These are phyloP conservation scores for Acrossocheilus wenchowensis DNA, from an alignment of 2,797 vertebrate species.

Conservation along the genomic window DNA sequence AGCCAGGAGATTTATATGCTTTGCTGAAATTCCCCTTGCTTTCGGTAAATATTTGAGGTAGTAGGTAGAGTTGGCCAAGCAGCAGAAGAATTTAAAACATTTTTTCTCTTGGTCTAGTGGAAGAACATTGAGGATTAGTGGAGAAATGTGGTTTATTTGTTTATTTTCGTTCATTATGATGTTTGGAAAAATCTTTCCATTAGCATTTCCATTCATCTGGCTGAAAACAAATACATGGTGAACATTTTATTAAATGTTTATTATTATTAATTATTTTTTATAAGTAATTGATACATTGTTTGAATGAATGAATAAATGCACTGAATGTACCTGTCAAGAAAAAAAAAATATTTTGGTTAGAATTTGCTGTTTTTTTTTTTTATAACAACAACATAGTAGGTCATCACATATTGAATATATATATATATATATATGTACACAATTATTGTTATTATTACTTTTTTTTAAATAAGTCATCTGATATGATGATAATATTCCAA, in stretches of 20 bases:
- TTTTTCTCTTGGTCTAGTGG: slow-evolving; percentile 3
- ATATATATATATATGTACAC: no score
- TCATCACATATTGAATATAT: no score
- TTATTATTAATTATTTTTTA: neutral
- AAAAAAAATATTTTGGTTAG: no score
- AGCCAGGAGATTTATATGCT: slow-evolving; percentile 60
- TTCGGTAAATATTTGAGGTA: slow-evolving; percentile 74
- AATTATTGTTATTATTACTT: no score
- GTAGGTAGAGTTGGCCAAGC: slow-evolving; percentile 51
- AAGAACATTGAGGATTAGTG: slow-evolving; percentile 5
- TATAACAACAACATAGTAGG: no score
- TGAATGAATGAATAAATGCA: no score
- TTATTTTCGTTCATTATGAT: neutral
- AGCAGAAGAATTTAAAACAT: slow-evolving; percentile 36
- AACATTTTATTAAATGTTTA: neutral
- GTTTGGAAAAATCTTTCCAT: neutral
- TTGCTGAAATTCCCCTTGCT: slow-evolving; percentile 54
- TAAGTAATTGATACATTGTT: neutral
- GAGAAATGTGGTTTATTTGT: slow-evolving; percentile 4
- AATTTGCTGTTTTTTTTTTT: no score
- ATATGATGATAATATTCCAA: neutral
- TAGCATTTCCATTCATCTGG: neutral
- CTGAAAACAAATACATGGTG: neutral
- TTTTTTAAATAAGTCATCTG: no score
- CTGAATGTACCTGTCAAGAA: neutral